Percentiles rank a stretch among this genome's conserved stretches.
Evolutionary conservation across 2,888 invertebrate genomes (phyloP).

Genomic region (Bruchidius siliquastri): DNA sequence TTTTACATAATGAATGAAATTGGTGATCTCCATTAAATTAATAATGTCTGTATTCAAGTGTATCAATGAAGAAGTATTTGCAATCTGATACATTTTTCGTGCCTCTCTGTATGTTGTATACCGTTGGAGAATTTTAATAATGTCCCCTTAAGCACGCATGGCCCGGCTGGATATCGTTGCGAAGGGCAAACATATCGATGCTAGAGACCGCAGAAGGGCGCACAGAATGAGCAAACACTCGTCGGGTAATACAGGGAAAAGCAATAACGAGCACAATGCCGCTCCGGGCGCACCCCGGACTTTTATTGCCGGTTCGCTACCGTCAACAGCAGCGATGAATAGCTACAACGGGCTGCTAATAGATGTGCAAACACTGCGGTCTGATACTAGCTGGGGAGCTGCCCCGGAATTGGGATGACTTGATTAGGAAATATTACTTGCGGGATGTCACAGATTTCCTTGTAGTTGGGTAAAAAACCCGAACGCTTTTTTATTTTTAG

Average conservation of each 20-base stretch:
- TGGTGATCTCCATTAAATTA: too few relatives aligned
- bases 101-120: not conserved
- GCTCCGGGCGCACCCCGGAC: slow-evolving; percentile 12
- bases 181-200: not conserved
- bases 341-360: slow-evolving; percentile 37
- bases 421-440: not conserved
- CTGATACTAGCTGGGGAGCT: not conserved
- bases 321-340: slow-evolving; percentile 32
- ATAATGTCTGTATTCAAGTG: too few relatives aligned
- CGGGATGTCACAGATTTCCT: too few relatives aligned
- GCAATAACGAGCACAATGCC: slow-evolving; percentile 26
- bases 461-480: too few relatives aligned
- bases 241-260: slow-evolving; percentile 37
- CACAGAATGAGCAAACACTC: slow-evolving; percentile 24
- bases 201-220: not conserved
- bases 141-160: not conserved
- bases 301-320: slow-evolving; percentile 26
- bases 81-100: too few relatives aligned
- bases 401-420: not conserved
- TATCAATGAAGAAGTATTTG: too few relatives aligned
- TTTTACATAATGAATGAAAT: too few relatives aligned
- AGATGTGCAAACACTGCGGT: slow-evolving; percentile 42
- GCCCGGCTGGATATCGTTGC: not conserved
- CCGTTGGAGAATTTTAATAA: not conserved
- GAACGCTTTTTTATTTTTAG: too few relatives aligned